A percentile compares a stretch with the other conserved stretches of the same genome.
Conservation (phyloP, 2,113 vertebrate species). For the Capreolus pygargus region DNA sequence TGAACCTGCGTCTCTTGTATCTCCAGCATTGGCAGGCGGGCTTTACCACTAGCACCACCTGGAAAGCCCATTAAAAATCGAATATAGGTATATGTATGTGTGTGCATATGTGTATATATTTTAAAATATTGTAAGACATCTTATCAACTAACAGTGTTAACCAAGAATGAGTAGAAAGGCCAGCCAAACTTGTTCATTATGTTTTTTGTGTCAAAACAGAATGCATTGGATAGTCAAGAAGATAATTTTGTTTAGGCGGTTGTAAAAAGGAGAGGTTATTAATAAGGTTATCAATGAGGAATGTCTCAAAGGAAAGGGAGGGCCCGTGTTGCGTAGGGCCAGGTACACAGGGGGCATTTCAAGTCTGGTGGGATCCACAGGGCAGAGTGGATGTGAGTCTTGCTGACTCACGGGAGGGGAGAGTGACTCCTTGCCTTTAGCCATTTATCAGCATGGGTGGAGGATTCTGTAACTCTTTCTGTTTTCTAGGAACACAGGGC, state of each 20-base stretch:
- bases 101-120: not conserved
- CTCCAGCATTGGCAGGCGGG: not conserved
- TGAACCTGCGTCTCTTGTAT: not conserved
- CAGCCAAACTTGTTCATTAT: not conserved
- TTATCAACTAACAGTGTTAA: not conserved
- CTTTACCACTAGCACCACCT: not conserved
- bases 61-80: not conserved
- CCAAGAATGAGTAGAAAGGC: not conserved
- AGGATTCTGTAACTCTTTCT: not conserved
- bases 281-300: not conserved
- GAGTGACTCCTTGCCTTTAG: not conserved
- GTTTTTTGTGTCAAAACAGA: not conserved
- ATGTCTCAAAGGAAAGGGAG: not conserved
- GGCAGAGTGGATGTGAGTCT: not conserved
- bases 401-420: not conserved
- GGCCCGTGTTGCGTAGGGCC: not conserved
- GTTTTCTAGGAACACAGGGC: not conserved
- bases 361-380: not conserved
- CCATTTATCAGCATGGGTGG: rapidly evolving
- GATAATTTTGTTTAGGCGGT: not conserved
- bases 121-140: not conserved
- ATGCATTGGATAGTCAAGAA: not conserved
- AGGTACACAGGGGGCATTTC: not conserved
- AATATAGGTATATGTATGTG: not conserved
- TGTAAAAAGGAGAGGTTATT: not conserved